Conservation (phyloP, 2,797 vertebrate genomes). For the Lates japonicus region DNA sequence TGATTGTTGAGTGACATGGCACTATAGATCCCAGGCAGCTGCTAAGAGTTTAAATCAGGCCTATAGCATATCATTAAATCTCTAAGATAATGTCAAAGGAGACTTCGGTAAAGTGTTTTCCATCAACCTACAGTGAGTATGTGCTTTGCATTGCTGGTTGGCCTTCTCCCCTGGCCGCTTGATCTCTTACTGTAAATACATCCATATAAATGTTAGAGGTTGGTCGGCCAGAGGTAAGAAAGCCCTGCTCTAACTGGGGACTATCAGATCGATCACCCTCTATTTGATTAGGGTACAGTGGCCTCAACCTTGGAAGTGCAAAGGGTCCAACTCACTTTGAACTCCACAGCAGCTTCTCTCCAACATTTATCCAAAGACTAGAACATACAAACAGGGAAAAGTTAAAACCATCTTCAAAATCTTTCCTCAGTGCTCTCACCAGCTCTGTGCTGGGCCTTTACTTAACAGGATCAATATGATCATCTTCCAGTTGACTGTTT, state of each 20-base stretch:
- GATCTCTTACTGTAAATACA: conserved; percentile 26
- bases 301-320: conserved; percentile 26
- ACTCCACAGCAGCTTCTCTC: conserved; percentile 12
- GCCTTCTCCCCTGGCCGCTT: not conserved
- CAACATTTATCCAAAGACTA: conserved; percentile 14
- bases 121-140: conserved; percentile 2
- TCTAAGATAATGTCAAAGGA: conserved; percentile 50
- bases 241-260: conserved; percentile 15
- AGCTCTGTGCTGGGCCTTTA: not conserved
- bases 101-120: conserved; percentile 36
- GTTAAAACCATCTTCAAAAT: not conserved
- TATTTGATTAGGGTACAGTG: conserved; percentile 23
- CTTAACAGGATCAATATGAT: not conserved
- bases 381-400: not conserved
- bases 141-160: not conserved
- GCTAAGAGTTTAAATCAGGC: conserved; percentile 79
- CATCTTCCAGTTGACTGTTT: not conserved
- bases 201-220: conserved; percentile 19
- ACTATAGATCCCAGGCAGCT: conserved; percentile 80
- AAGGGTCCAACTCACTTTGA: conserved; percentile 23
- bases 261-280: conserved; percentile 25
- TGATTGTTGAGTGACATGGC: conserved; percentile 77
- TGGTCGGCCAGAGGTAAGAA: conserved; percentile 20
- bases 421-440: not conserved
- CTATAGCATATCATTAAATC: conserved; percentile 72